phyloP scores from a whole-genome alignment of 2,888 invertebrate species.

The Ganaspis brasiliensis region DNA sequence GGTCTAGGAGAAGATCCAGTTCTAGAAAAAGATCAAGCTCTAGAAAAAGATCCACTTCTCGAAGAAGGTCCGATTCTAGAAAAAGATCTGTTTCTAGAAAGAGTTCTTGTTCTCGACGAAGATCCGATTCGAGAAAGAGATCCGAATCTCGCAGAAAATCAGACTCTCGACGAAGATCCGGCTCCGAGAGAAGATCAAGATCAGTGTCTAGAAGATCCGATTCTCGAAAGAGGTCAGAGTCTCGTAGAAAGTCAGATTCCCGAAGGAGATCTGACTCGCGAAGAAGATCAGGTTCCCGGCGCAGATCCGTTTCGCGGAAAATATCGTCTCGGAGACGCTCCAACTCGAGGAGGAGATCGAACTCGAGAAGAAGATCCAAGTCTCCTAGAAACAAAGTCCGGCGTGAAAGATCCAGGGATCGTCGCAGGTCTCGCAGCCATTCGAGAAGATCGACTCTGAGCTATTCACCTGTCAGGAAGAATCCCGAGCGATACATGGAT shows the following conservation, averaged over 20 bases:
- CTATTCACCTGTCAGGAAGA: slow-evolving; percentile 86
- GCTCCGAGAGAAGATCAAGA: slow-evolving; percentile 67
- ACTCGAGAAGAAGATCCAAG: slow-evolving; percentile 60
- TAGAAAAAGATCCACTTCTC: neutral
- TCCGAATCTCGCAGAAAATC: slow-evolving; percentile 60
- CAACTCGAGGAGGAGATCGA: slow-evolving; percentile 48
- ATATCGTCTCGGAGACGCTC: slow-evolving; percentile 66
- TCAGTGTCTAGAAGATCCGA: slow-evolving; percentile 53
- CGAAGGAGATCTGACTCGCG: slow-evolving; percentile 65
- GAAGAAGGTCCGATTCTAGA: neutral
- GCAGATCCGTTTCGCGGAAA: slow-evolving; percentile 65
- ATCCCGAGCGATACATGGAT: slow-evolving; percentile 87
- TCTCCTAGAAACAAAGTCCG: slow-evolving; percentile 63
- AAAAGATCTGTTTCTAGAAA: neutral
- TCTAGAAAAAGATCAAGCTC: neutral
- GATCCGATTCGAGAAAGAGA: slow-evolving; percentile 63
- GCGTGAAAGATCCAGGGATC: slow-evolving; percentile 66
- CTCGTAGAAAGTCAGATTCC: slow-evolving; percentile 60
- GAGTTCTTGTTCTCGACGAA: slow-evolving; percentile 56
- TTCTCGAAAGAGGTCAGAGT: slow-evolving; percentile 60
- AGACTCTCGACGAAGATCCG: slow-evolving; percentile 58
- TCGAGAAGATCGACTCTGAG: slow-evolving; percentile 83
- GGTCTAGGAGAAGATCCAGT: neutral
- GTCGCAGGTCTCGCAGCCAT: slow-evolving; percentile 66
- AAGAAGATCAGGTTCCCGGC: slow-evolving; percentile 61